Evolutionary conservation across 1,140 invertebrate species (phyloP), one percentile per base, ranked within the genome.

Genomic region (Bursaphelenchus mucronatus): DNA sequence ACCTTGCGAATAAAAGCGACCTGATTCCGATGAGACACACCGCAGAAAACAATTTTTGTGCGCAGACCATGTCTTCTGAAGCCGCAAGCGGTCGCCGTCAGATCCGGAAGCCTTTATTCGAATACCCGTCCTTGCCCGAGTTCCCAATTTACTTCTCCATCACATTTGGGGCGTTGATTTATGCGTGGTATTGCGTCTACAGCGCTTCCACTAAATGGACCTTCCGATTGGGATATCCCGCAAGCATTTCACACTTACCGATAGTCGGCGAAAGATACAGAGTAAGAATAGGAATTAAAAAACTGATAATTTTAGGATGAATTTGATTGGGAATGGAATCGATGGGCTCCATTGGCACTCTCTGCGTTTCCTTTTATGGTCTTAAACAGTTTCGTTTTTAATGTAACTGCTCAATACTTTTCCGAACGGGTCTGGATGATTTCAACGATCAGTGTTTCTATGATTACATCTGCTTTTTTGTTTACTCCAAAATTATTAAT

Each of bases 291-390:
- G 11, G 30, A 47, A 51, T 17, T 8, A 13, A 43, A 40, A 19
- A 13, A 15, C 30, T 30, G n/a, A n/a, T 10, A 8, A 10, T 63
- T 74, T 57, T 55, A 79, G 79, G 78, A 80, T 56, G 72, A 73
- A 45, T 66, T 69, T 8, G 79, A 80, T 58, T 80, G 79, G 79
- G 78, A 80, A 64, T 80, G 78, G 78, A 64, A 51, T 17, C 40
- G 70, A 10, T 80, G 78, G 78, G 45, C 63, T 13, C 79, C 79
- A 9, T 69, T 78, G 46, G 79, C 79, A 0, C 44, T 71, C 0
- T 45, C 50, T 4, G 70, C 70, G 50, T 39, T 80, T 9, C 76
- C 77, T 13, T 67, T 66, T 49, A 66, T 78, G 13, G 13, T 74
- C 0, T 53, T 50, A 0, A 75, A 80, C 57, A 68, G 70, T 11